Evolutionary conservation across 1,140 invertebrate genomes (phyloP), one percentile per base, ranked within the genome.

Genomic region (Euschistus heros): DNA sequence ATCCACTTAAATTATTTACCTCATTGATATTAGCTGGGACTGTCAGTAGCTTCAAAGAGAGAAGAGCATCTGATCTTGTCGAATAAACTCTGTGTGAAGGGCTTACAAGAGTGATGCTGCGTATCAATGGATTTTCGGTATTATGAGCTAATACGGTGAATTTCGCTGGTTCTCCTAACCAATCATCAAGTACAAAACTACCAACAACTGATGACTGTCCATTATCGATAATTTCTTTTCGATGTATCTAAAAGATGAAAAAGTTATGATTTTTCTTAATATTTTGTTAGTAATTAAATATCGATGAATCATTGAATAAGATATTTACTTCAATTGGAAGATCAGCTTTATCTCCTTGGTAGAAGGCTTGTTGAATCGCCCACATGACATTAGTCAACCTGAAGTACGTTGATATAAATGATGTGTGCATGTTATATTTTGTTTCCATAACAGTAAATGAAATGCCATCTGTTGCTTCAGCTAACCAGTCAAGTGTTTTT

Each of bases 241-340:
- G 71, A 65, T 80, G 78, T 57, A 80, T 78, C 72, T 74, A 63
- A 55, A 50, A 50, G 17, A 50, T n/a, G 7, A 50, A 18, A 37
- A 30, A 30, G 3, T 10, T 6, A 37, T 37, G 7, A 37, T 2
- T 37, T 10, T 37, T 37, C 33, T 37, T 10, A 37, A 37, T 37
- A 37, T 37, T 37, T 20, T 2, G 2, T 50, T 50, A n/a, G 1
- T 22, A 18, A 22, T 20, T 10, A 1, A 20, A 18, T 13, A 6
- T n/a, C n/a, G 10, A 50, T 50, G 1, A 50, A 20, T 50, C 5
- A 7, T 30, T 33, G 47, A 46, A 62, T 27, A 50, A 55, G 7
- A 55, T 22, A 67, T 70, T 71, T 69, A 79, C 75, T 73, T 82
- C 81, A 52, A 81, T 75, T 17, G 80, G 80, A 62, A 82, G 71